A percentile compares a stretch with the other conserved stretches of the same genome.
phyloP scores from a whole-genome alignment of 2,797 vertebrate genomes.

The Sternarchorhynchus goeldii region DNA sequence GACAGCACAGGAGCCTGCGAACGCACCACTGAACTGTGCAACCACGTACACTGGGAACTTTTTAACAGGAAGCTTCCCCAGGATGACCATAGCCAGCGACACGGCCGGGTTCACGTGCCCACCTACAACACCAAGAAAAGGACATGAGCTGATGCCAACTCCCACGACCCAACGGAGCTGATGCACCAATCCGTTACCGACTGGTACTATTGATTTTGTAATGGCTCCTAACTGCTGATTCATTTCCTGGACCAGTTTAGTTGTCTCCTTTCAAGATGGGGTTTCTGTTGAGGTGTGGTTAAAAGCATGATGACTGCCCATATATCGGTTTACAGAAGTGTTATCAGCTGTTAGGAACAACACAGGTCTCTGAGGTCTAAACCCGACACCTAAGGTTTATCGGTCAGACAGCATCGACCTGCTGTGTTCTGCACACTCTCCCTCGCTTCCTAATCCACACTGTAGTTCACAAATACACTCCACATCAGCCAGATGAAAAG shows the following conservation, averaged over 20 bases:
- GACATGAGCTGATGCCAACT: too few species aligned
- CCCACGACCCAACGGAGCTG: too few species aligned
- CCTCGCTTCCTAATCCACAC: conserved; percentile 63
- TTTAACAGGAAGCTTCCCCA: conserved; percentile 84
- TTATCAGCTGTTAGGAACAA: conserved; percentile 18
- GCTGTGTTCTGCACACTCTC: not conserved
- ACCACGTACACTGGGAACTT: conserved; percentile 90
- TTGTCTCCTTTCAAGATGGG: not conserved
- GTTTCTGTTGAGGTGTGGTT: conserved; percentile 14
- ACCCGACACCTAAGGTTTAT: not conserved
- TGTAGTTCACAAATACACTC: conserved; percentile 73
- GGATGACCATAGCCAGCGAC: conserved; percentile 90
- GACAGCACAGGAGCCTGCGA: conserved; percentile 85
- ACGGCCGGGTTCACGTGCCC: conserved; percentile 96
- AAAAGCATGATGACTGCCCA: conserved; percentile 6
- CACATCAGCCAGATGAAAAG: conserved; percentile 68
- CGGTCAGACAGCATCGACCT: not conserved
- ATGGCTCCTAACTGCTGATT: not conserved
- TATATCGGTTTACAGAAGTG: not conserved
- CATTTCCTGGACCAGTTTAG: not conserved
- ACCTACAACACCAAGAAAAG: conserved; percentile 72
- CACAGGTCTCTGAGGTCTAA: not conserved
- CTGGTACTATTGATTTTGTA: not conserved
- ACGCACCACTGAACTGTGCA: conserved; percentile 92
- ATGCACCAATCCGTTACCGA: too few species aligned